These are phyloP conservation scores for Electrona antarctica DNA, from an alignment of 2,113 vertebrate genomes.

Conservation along the genomic window DNA sequence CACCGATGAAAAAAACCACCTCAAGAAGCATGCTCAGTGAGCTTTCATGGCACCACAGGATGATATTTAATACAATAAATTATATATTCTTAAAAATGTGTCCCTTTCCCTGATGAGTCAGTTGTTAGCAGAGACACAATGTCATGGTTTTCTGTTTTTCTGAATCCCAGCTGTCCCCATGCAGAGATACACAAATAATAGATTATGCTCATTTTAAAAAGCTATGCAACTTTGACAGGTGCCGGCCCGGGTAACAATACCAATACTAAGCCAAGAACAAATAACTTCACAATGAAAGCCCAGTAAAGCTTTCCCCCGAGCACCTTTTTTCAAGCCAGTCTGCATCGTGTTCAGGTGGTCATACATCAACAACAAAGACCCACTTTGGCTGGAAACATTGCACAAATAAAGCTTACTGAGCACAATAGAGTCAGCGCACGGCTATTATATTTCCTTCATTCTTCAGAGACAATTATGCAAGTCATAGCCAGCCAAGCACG, in stretches of 20 bases:
- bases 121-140: constrained; percentile 23
- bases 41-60: too few species aligned
- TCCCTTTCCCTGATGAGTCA: constrained; percentile 8
- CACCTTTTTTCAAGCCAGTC: constrained; percentile 5
- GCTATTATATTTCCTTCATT: not conserved
- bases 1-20: too few species aligned
- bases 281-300: constrained; percentile 16
- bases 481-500: not conserved
- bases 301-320: constrained; percentile 21
- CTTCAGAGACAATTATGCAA: not conserved
- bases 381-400: not conserved
- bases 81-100: too few species aligned
- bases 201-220: constrained; percentile 19
- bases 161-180: constrained; percentile 26
- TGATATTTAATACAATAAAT: too few species aligned
- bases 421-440: not conserved
- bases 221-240: constrained; percentile 6
- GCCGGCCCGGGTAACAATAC: not conserved
- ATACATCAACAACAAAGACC: constrained; percentile 15
- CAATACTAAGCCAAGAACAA: constrained; percentile 7
- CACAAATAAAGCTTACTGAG: not conserved
- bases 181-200: constrained; percentile 27
- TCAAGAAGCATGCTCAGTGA: too few species aligned
- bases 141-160: constrained; percentile 36
- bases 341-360: not conserved